Base-by-base conservation (phyloP, 2,797 vertebrate genomes). In the Macropus fuliginosus region DNA sequence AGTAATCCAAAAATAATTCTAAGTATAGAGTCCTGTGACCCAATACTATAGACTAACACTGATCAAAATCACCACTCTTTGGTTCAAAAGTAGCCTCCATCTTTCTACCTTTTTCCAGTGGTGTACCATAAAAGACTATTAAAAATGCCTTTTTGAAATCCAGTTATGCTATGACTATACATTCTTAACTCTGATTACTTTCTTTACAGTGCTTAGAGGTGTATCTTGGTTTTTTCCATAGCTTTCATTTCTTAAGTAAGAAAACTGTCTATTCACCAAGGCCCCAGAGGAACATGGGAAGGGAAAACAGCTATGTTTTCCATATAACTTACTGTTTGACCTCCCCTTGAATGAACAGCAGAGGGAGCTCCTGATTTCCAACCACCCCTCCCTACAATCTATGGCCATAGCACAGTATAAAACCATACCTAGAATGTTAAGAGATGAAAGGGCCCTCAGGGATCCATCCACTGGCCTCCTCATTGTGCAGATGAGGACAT, bases 301-400 rank as follows among this genome's bases (percentile, higher is more conserved):
- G 9, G 40, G 21, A 24, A 46, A 46, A 81, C 31, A 31, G 74
- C 74, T 87, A 46, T 50, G 74, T 87, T 87, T 87, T 46, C 40
- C 74, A 50, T 81, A 94, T n/a, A 52, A 11, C 10, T 52, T 10
- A 0, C n/a, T 66, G 24, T 55, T 31, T 11, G 91, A 62, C 31
- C 54, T 90, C 56, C 94, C 34, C 74, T 1, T 3, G 24, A 55
- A 34, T 9, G 52, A 87, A 92, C 95, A 92, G 40, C 94, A 97
- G 92, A 91, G 62, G 46, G 90, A 55, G 40, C 16, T 2, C 87
- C 50, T 89, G 21, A 55, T 54, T 59, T 1, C 10, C 62, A 57
- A 40, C 27, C n/a, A 55, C 16, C 16, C 59, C 5, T 4, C 52
- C 18, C 28, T 40, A 55, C 16, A 28, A 31, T 50, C 34, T 74